Evolutionary conservation across 2,888 invertebrate genomes (phyloP).

Genomic region (Dione vanillae): DNA sequence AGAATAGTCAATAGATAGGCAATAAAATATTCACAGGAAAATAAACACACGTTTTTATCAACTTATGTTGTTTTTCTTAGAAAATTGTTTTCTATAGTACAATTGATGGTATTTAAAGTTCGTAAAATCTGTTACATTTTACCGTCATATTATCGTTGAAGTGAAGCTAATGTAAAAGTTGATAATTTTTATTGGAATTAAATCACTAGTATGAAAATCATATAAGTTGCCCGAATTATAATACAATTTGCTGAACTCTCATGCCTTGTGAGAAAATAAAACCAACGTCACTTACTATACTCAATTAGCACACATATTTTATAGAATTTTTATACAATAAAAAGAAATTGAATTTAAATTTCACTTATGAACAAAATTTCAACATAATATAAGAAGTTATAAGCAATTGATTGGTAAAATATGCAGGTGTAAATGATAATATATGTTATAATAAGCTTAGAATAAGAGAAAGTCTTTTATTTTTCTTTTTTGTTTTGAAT

Average conservation of each 20-base stretch:
- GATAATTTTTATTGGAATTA: neutral
- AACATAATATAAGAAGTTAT: neutral
- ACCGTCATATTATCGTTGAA: neutral
- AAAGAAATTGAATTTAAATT: neutral
- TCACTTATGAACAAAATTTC: neutral
- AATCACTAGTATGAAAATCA: neutral
- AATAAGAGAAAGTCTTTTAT: too few relatives aligned
- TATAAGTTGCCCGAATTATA: neutral
- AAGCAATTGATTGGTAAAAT: too few relatives aligned
- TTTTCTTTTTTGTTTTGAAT: too few relatives aligned
- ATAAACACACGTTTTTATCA: slow-evolving; percentile 10
- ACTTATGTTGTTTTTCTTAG: neutral
- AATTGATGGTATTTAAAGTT: neutral
- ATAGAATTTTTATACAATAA: neutral
- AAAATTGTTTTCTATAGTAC: neutral
- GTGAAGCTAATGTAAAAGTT: neutral
- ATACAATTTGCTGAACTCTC: neutral
- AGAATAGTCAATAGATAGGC: neutral
- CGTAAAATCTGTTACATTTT: neutral
- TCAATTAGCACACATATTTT: too few relatives aligned
- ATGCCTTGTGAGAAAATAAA: neutral
- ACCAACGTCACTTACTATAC: neutral
- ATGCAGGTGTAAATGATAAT: too few relatives aligned
- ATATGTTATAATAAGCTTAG: too few relatives aligned
- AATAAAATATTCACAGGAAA: slow-evolving; percentile 9